Evolutionary conservation across 2,797 vertebrate species (phyloP).

Genomic region (Peromyscus attwateri): DNA sequence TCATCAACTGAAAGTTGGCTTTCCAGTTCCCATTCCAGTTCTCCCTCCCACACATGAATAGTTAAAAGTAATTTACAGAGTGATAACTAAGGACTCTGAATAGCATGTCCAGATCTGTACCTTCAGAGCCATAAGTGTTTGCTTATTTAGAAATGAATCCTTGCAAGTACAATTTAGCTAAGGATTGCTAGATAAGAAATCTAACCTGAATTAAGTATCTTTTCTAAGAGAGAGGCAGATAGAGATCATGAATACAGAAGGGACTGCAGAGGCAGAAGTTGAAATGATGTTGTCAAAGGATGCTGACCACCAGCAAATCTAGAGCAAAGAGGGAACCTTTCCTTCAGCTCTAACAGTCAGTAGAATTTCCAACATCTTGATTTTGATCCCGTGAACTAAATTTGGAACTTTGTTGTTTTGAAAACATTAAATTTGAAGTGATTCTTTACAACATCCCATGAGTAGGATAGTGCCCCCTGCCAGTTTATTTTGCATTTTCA

Average conservation of each 20-base stretch:
- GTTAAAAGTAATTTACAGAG: background rate
- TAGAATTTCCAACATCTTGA: background rate
- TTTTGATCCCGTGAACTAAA: background rate
- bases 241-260: background rate
- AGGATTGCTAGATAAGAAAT: background rate
- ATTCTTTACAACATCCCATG: background rate
- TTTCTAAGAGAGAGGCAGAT: background rate
- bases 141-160: background rate
- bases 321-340: background rate
- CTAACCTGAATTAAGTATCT: background rate
- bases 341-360: background rate
- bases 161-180: background rate
- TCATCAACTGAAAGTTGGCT: background rate
- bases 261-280: background rate
- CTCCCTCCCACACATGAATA: background rate
- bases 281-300: background rate
- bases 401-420: background rate
- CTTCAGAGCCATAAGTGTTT: background rate
- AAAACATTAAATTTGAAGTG: slow-evolving; percentile 23
- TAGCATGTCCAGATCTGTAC: background rate
- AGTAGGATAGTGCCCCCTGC: background rate
- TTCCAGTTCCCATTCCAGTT: background rate
- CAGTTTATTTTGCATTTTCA: background rate
- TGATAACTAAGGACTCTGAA: background rate
- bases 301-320: background rate